Evolutionary conservation across 2,888 invertebrate species (phyloP).

Genomic region (Drosophila kambysellisi): DNA sequence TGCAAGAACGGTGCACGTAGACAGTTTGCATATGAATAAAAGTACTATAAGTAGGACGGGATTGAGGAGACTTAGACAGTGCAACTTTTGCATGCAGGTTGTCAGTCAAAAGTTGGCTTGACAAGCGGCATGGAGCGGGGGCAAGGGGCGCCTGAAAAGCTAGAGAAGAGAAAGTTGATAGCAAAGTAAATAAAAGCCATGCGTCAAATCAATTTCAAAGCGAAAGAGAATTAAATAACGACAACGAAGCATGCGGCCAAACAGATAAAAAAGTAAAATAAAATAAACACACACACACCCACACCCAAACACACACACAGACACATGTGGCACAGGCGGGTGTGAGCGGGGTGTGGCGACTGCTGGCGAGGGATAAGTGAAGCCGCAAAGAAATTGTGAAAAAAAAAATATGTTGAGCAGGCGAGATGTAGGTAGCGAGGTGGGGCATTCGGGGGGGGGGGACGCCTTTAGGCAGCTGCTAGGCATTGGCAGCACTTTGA

Average conservation of each 20-base stretch:
- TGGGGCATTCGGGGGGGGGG: neutral
- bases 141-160: constrained; percentile 43
- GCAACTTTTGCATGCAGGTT: constrained; percentile 37
- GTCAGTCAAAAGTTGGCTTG: constrained; percentile 40
- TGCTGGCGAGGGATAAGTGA: constrained; percentile 48
- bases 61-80: constrained; percentile 32
- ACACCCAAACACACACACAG: neutral
- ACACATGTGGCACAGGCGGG: constrained; percentile 47
- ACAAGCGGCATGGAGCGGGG: neutral
- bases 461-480: constrained; percentile 36
- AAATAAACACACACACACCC: neutral
- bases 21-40: constrained; percentile 22
- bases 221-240: constrained; percentile 68
- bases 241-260: constrained; percentile 64
- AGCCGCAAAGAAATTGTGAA: constrained; percentile 78
- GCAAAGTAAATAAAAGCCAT: constrained; percentile 40
- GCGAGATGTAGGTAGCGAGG: neutral
- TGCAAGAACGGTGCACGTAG: constrained; percentile 10
- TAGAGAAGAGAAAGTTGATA: constrained; percentile 20
- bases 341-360: neutral
- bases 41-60: constrained; percentile 19
- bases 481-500: constrained; percentile 70
- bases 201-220: constrained; percentile 69
- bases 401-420: constrained; percentile 48
- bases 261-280: constrained; percentile 58